phyloP scores from a whole-genome alignment of 1,140 invertebrate species.

The Probaryconus sp. region DNA sequence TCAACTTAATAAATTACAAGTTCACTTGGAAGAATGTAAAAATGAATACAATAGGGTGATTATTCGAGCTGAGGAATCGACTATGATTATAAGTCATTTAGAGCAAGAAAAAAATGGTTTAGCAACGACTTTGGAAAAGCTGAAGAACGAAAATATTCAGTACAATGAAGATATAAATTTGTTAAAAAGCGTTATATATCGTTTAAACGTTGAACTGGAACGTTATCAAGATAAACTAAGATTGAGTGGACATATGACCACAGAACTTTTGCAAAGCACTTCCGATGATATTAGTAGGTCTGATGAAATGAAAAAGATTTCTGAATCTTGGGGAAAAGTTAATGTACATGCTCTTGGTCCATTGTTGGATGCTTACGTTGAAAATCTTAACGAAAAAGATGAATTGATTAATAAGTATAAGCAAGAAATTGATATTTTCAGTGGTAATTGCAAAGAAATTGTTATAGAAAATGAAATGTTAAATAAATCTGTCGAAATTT shows the following conservation, averaged over 20 bases:
- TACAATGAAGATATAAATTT: slow-evolving; percentile 81
- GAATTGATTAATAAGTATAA: slow-evolving; percentile 82
- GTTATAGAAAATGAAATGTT: slow-evolving; percentile 82
- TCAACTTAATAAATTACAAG: slow-evolving; percentile 55
- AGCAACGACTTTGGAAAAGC: slow-evolving; percentile 60
- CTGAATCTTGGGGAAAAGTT: slow-evolving; percentile 78
- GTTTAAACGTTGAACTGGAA: slow-evolving; percentile 83
- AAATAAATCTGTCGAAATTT: slow-evolving; percentile 79
- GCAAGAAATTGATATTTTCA: slow-evolving; percentile 81
- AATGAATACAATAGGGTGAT: slow-evolving; percentile 63
- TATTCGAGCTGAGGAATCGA: slow-evolving; percentile 61
- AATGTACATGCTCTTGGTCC: slow-evolving; percentile 81
- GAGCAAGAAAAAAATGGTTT: slow-evolving; percentile 65
- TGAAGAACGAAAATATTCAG: slow-evolving; percentile 78
- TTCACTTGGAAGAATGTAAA: slow-evolving; percentile 62
- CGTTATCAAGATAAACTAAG: slow-evolving; percentile 83
- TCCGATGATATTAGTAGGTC: slow-evolving; percentile 41
- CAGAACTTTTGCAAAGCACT: slow-evolving; percentile 18
- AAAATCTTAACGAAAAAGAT: slow-evolving; percentile 82
- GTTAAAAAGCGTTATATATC: slow-evolving; percentile 83
- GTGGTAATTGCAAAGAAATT: slow-evolving; percentile 80
- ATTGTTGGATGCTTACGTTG: slow-evolving; percentile 83
- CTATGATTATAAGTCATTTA: slow-evolving; percentile 49
- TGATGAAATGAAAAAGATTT: slow-evolving; percentile 57
- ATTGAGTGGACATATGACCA: slow-evolving; percentile 56